A percentile compares a stretch with the other conserved stretches of the same genome.
Evolutionary conservation across 2,113 vertebrate species (phyloP).

Genomic region (Sprattus sprattus): DNA sequence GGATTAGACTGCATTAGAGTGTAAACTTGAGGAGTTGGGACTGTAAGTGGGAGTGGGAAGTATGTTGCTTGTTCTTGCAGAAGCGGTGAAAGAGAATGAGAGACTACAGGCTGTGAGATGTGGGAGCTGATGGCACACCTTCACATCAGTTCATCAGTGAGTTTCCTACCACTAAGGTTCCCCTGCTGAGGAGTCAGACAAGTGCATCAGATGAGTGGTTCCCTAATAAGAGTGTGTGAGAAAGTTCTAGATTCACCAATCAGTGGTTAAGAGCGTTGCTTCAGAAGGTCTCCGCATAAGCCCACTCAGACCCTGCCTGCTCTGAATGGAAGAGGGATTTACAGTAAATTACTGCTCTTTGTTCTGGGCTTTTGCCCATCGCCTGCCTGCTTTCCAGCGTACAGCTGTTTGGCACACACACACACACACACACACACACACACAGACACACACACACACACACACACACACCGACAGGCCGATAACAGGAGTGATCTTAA

Average conservation of each 20-base stretch:
- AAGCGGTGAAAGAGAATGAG: too few relatives aligned
- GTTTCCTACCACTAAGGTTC: neutral
- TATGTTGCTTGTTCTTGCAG: neutral
- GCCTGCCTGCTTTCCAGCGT: neutral
- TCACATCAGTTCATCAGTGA: neutral
- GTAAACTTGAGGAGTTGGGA: neutral
- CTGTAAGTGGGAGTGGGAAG: neutral
- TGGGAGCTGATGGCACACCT: neutral
- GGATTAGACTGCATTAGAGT: neutral
- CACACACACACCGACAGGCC: neutral
- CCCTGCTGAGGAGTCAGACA: neutral
- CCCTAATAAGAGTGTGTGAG: too few relatives aligned
- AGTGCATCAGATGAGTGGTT: too few relatives aligned
- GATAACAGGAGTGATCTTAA: conserved; percentile 1
- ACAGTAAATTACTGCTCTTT: conserved; percentile 1
- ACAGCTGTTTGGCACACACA: neutral
- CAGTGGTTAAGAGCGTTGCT: neutral
- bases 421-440: neutral
- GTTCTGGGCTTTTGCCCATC: neutral
- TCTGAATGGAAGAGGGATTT: neutral
- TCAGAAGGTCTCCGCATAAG: neutral
- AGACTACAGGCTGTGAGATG: neutral
- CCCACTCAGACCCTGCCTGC: neutral
- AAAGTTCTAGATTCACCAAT: neutral
- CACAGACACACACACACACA: neutral